Conservation (phyloP, 2,797 vertebrate species). For the Rallus crepitans region DNA sequence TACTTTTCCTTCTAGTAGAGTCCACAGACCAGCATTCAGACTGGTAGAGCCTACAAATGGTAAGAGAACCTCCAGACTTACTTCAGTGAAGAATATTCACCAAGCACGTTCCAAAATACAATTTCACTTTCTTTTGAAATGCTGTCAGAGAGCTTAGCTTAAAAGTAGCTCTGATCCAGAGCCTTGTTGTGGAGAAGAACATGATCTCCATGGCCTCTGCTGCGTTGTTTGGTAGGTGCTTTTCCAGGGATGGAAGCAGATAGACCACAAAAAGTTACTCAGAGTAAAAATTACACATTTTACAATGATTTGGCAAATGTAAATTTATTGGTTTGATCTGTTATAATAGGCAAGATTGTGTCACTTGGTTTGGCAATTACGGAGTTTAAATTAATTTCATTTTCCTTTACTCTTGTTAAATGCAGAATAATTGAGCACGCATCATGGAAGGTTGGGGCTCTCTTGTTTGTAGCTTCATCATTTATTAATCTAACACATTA, state of each 20-base stretch:
- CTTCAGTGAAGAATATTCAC: background rate
- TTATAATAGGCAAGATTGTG: background rate
- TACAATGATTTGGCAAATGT: background rate
- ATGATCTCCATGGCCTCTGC: background rate
- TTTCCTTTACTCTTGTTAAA: conserved; percentile 43
- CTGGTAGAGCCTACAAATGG: background rate
- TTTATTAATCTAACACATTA: conserved; percentile 58
- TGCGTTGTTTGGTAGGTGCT: background rate
- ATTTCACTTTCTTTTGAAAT: background rate
- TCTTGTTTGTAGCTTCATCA: conserved; percentile 45
- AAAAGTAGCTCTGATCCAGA: background rate
- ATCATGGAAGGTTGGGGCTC: background rate
- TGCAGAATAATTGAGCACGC: conserved; percentile 5
- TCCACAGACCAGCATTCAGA: background rate
- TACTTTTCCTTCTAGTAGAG: background rate
- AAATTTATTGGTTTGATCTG: background rate
- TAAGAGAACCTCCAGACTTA: background rate
- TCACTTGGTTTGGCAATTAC: conserved; percentile 26
- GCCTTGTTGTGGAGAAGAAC: background rate
- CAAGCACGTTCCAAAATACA: background rate
- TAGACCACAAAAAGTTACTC: background rate
- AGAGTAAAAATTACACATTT: background rate
- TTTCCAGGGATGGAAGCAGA: background rate
- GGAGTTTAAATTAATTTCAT: conserved; percentile 30
- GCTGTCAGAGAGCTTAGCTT: background rate